Conservation (phyloP, 2,797 vertebrate species). For the Natrix natrix region DNA sequence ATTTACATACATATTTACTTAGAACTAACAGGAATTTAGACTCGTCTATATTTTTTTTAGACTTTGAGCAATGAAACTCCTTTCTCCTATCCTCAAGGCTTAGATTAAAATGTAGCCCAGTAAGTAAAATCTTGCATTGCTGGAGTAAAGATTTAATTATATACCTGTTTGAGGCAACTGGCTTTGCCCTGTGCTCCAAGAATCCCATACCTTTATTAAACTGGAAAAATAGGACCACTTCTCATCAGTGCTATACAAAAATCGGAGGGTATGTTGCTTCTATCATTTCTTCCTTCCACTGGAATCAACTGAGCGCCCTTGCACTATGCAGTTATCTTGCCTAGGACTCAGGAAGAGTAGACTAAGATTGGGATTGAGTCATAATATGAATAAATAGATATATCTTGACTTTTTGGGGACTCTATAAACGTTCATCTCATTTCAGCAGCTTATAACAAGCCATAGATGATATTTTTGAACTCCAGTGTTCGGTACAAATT, state of each 20-base stretch:
- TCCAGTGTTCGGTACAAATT: constrained; percentile 4
- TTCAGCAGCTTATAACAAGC: constrained; percentile 1
- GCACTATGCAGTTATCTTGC: not conserved
- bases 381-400: not conserved
- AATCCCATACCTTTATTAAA: not conserved
- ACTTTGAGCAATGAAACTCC: not conserved
- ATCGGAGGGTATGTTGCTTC: too few species aligned
- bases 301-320: not conserved
- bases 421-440: not conserved
- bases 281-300: not conserved
- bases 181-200: not conserved
- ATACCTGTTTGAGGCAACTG: not conserved
- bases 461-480: constrained; percentile 26
- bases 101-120: not conserved
- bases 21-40: not conserved
- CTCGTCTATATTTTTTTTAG: not conserved
- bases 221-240: not conserved
- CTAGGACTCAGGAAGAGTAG: not conserved
- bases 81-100: not conserved
- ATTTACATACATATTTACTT: not conserved
- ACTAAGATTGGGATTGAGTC: not conserved
- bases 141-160: not conserved
- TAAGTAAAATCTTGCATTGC: not conserved
- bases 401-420: not conserved
- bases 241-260: not conserved